Evolutionary conservation across 2,113 vertebrate species (phyloP).

Genomic region (Calcarius ornatus): DNA sequence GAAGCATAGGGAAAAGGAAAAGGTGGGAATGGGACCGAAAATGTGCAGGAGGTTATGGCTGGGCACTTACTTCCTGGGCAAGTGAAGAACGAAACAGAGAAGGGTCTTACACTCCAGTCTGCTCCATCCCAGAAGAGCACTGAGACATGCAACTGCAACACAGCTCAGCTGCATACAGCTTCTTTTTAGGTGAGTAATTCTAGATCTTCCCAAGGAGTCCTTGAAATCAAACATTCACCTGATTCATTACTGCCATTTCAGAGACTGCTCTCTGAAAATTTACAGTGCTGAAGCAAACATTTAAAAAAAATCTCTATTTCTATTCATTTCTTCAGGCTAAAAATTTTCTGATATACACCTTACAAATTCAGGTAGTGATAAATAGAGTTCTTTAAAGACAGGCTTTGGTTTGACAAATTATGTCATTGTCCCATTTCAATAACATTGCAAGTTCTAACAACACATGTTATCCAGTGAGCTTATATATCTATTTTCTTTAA

Average conservation of each 20-base stretch:
- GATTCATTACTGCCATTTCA: not conserved
- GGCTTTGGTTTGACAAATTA: not conserved
- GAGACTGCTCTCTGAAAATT: not conserved
- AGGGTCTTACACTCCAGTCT: not conserved
- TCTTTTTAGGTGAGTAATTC: not conserved
- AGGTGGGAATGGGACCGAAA: not conserved
- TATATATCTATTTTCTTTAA: not conserved
- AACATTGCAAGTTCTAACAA: not conserved
- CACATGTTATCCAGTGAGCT: not conserved
- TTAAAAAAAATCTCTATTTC: not conserved
- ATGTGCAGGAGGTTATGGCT: not conserved
- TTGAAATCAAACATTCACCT: not conserved
- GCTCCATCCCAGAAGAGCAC: not conserved
- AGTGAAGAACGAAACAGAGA: not conserved
- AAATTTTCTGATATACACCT: not conserved
- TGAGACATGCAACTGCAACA: accelerated
- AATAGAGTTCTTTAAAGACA: not conserved
- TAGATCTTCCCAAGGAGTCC: not conserved
- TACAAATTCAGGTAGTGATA: not conserved
- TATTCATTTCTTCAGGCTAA: not conserved
- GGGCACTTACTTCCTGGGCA: not conserved
- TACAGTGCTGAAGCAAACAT: not conserved
- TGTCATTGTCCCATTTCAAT: not conserved
- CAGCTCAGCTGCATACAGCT: not conserved
- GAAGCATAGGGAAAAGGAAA: not conserved